These are phyloP conservation scores for Ecdyonurus torrentis DNA, from an alignment of 2,888 invertebrate genomes.

Conservation along the genomic window DNA sequence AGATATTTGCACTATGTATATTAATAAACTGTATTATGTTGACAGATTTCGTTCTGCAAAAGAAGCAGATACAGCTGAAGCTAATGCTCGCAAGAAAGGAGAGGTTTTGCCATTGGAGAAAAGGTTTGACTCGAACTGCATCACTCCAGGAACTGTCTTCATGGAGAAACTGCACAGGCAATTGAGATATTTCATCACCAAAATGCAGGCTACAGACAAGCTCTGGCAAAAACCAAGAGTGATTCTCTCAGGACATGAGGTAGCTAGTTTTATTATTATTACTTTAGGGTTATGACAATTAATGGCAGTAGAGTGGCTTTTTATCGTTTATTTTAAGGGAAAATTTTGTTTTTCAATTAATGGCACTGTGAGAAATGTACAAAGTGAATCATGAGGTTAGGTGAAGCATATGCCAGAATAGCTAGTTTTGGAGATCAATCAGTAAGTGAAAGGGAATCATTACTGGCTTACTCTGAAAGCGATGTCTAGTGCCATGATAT, in stretches of 20 bases:
- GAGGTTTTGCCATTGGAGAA: slow-evolving; percentile 60
- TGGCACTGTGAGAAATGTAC: neutral
- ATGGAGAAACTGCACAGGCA: slow-evolving; percentile 81
- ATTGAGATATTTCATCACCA: slow-evolving; percentile 68
- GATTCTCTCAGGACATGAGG: slow-evolving; percentile 85
- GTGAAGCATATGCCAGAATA: too few species aligned
- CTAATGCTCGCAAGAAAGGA: slow-evolving; percentile 53
- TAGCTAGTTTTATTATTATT: slow-evolving; percentile 23
- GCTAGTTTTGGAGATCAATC: too few species aligned
- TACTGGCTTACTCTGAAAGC: too few species aligned
- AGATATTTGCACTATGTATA: too few species aligned
- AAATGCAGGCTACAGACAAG: slow-evolving; percentile 69
- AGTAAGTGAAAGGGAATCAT: too few species aligned
- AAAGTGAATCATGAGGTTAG: too few species aligned
- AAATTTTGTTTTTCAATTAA: neutral
- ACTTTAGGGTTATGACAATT: neutral
- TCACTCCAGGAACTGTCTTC: slow-evolving; percentile 90
- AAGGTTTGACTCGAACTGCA: slow-evolving; percentile 93
- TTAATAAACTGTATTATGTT: too few species aligned
- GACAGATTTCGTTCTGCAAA: slow-evolving; percentile 71
- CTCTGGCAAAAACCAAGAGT: slow-evolving; percentile 76
- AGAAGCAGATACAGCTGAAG: slow-evolving; percentile 28
- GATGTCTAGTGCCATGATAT: too few species aligned
- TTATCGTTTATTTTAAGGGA: neutral
- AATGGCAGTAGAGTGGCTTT: neutral